Percentiles rank a stretch among this genome's conserved stretches.
phyloP scores from a whole-genome alignment of 1,140 invertebrate genomes.

The Scaptodrosophila lebanonensis region DNA sequence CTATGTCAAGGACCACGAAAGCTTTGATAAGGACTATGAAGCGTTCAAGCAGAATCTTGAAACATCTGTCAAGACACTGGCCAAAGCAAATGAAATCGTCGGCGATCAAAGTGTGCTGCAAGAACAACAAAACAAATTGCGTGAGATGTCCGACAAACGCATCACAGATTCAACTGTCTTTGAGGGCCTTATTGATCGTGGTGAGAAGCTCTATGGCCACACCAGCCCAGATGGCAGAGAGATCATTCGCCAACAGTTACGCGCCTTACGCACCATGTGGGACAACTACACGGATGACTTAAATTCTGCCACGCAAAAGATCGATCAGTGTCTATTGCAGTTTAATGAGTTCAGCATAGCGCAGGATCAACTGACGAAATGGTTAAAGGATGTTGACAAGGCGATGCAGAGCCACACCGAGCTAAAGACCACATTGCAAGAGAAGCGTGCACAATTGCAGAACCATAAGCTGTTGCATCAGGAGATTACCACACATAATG shows the following conservation, averaged over 20 bases:
- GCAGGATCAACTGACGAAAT: constrained; percentile 94
- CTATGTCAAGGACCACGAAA: constrained; percentile 90
- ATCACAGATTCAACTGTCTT: constrained; percentile 89
- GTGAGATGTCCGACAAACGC: constrained; percentile 87
- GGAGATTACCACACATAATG: constrained; percentile 95
- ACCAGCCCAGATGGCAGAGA: constrained; percentile 96
- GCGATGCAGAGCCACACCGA: constrained; percentile 95
- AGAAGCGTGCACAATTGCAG: constrained; percentile 95
- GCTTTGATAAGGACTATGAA: constrained; percentile 88
- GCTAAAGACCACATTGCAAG: constrained; percentile 92
- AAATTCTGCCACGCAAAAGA: constrained; percentile 85
- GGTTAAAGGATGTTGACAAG: constrained; percentile 93
- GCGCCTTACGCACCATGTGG: constrained; percentile 90
- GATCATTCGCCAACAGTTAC: constrained; percentile 91
- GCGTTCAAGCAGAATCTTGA: constrained; percentile 87
- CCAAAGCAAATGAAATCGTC: constrained; percentile 89
- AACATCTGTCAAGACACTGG: constrained; percentile 84
- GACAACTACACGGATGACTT: constrained; percentile 91
- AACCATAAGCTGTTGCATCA: constrained; percentile 97
- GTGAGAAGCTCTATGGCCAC: constrained; percentile 94
- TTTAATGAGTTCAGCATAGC: constrained; percentile 92
- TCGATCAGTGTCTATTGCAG: constrained; percentile 92
- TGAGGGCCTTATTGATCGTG: constrained; percentile 90
- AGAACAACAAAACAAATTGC: constrained; percentile 89
- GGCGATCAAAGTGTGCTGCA: constrained; percentile 91